Base-by-base conservation (phyloP, 2,113 vertebrate species). In the Monarcha castaneiventris region DNA sequence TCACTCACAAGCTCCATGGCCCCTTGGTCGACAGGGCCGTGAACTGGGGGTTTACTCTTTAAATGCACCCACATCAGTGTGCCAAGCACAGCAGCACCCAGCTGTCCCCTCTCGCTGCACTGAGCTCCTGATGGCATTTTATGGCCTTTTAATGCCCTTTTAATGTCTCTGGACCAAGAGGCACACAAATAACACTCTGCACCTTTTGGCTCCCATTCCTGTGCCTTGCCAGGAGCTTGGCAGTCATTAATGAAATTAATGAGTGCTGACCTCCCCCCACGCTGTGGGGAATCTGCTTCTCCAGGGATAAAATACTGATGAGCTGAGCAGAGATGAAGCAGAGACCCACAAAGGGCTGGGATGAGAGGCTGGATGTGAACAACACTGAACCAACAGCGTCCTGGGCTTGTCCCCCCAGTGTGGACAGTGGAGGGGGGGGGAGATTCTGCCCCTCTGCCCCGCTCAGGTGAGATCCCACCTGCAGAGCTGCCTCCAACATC, bases 21-120 rank as follows among this genome's bases (percentile, higher is more conserved):
- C 14, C 15, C 26, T 29, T 51, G 67, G 17, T 21, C 0, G 0
- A 22, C 27, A 85, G 68, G 49, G 33, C 46, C 6, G 2, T 13
- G 35, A 48, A 3, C 39, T 16, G 41, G 54, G 26, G 35, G 8
- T 20, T 54, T 76, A 44, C 16, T 26, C 58, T 72, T 51, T 43
- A 18, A 27, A 6, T 7, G 30, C n/a, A 21, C 8, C 30, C 39
- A 7, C 4, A 2, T 39, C 44, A 11, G 4, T 6, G 37, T 61
- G 75, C 93, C 58, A 52, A 29, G 72, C 13, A 12, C 4, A 7
- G 75, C 37, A 49, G 48, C 37, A 10, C 43, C 6, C 21, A n/a
- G 56, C 59, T n/a, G 41, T 41, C 26, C 54, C 7, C 20, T 44
- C 46, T 37, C 58, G 44, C 56, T 2, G 2, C 13, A 17, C 25